Evolutionary conservation across 2,888 invertebrate genomes (phyloP).

Genomic region (Euplagia quadripunctaria): DNA sequence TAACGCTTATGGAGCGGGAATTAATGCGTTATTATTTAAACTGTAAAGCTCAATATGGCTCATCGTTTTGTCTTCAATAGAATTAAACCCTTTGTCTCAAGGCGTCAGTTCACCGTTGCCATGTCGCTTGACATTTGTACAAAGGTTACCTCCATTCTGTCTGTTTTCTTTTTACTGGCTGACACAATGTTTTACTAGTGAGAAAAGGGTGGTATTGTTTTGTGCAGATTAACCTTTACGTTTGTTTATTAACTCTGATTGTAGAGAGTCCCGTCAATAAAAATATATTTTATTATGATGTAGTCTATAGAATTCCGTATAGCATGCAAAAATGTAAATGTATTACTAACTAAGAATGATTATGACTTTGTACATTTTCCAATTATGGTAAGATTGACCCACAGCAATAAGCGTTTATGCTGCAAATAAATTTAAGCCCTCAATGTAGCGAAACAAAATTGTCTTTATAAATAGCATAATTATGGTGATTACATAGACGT

Average conservation of each 20-base stretch:
- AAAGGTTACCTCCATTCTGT: constrained; percentile 83
- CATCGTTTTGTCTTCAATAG: constrained; percentile 63
- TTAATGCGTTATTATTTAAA: constrained; percentile 60
- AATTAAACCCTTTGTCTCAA: constrained; percentile 85
- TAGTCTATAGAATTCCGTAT: not conserved
- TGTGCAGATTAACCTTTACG: constrained; percentile 74
- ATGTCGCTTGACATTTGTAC: constrained; percentile 83
- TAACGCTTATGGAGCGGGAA: constrained; percentile 50
- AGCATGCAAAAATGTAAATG: constrained; percentile 33
- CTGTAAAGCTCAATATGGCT: constrained; percentile 70
- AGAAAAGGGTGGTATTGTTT: constrained; percentile 81
- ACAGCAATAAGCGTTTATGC: constrained; percentile 47
- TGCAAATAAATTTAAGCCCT: constrained; percentile 53
- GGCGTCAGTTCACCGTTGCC: constrained; percentile 75
- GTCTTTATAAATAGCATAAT: constrained; percentile 72
- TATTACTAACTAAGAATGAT: constrained; percentile 25
- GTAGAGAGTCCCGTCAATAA: not conserved
- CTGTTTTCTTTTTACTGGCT: constrained; percentile 81
- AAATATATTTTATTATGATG: constrained; percentile 16
- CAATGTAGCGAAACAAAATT: constrained; percentile 58
- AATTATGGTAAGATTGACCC: constrained; percentile 46
- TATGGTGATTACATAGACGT: constrained; percentile 71
- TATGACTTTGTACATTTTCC: constrained; percentile 42
- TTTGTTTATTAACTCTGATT: constrained; percentile 41
- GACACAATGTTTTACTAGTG: constrained; percentile 75